Evolutionary conservation across 1,140 invertebrate genomes (phyloP), one percentile per base, ranked within the genome.

Genomic region (Caenorhabditis inopinata): DNA sequence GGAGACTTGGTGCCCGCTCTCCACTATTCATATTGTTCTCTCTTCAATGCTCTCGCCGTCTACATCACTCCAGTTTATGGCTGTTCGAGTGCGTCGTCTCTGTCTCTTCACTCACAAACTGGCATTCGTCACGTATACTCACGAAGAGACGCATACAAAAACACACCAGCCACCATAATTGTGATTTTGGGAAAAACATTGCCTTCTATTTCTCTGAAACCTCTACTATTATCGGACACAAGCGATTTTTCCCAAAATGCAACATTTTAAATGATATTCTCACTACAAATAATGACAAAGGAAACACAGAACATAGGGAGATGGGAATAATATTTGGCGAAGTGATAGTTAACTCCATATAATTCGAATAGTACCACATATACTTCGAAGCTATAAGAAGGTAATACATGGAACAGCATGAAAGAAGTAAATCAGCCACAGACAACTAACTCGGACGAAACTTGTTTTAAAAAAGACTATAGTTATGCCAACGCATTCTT

Each of bases 141-240:
- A 68, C 58, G n/a, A 38, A 62, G 58, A 68, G 32, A 21, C 58
- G 32, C 58, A 68, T 42, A 68, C 58, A 68, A 16, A 21, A 29
- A 68, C 38, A 68, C 32, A 68, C 29, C 58, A 68, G 32, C 32
- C 29, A 42, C 58, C 58, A 68, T 42, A 29, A 6, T 9, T 16
- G 11, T 38, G 5, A 68, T 38, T n/a, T 25, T 68, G 58, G n/a
- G 51, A 32, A 29, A 29, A 16, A 68, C 35, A 32, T 25, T 7
- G 5, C 35, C 16, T 58, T 14, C 18, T 16, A 29, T n/a, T 58
- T 58, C 51, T 58, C 51, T 58, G 7, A 11, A 6, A 9, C 51
- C 51, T 58, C 51, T 32, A 16, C 7, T 32, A 7, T 11, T 51
- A 51, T 14, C 48, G 27, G 12, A 18, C 18, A n/a, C 11, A 4